Percentiles rank a stretch among this genome's conserved stretches.
Evolutionary conservation across 2,888 invertebrate genomes (phyloP).

Genomic region (Argyresthia goedartella): DNA sequence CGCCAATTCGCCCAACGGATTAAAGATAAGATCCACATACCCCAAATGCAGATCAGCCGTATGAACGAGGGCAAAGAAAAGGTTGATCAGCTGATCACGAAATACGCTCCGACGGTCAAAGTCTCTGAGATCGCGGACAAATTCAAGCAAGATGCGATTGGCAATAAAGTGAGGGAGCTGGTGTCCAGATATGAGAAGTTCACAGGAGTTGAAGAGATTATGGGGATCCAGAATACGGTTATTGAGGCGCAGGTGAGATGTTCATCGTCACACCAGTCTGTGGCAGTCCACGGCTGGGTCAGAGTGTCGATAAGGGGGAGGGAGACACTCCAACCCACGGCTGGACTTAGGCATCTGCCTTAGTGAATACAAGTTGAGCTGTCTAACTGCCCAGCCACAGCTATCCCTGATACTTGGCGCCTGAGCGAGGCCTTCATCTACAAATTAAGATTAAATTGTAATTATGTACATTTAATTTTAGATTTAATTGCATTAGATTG

Average conservation of each 20-base stretch:
- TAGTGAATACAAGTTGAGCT: not conserved
- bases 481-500: too few species aligned
- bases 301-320: too few species aligned
- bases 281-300: not conserved
- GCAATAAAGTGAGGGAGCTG: constrained; percentile 50
- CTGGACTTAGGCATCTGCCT: not conserved
- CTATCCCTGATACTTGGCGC: too few species aligned
- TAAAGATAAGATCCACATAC: constrained; percentile 42
- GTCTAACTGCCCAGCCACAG: too few species aligned
- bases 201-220: constrained; percentile 84
- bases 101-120: constrained; percentile 42
- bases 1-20: constrained; percentile 46
- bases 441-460: too few species aligned
- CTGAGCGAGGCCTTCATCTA: too few species aligned
- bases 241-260: constrained; percentile 72
- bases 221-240: constrained; percentile 80
- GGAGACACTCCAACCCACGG: not conserved
- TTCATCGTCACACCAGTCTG: too few species aligned
- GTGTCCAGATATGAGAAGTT: constrained; percentile 78
- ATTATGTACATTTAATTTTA: too few species aligned
- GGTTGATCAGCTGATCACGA: constrained; percentile 46
- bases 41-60: constrained; percentile 25
- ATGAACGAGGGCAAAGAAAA: constrained; percentile 33
- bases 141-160: constrained; percentile 40
- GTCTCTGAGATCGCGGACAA: constrained; percentile 50